Evolutionary conservation across 2,888 invertebrate species (phyloP).

Genomic region (Punctoribates punctum): DNA sequence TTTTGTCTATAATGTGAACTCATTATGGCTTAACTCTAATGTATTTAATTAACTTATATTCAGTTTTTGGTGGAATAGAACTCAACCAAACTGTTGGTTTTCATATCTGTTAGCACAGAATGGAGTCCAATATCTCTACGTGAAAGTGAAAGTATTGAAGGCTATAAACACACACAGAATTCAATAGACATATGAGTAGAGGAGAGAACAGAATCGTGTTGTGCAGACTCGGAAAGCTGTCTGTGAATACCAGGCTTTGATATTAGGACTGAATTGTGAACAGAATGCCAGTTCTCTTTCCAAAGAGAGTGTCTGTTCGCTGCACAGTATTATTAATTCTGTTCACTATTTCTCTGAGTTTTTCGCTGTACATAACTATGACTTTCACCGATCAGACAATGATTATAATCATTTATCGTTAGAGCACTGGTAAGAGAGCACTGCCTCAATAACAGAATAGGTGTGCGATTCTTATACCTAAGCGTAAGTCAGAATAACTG

Average conservation of each 20-base stretch:
- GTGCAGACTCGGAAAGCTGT: no score
- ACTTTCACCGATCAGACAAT: background rate
- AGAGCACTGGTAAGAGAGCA: background rate
- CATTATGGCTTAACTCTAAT: no score
- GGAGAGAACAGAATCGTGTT: background rate
- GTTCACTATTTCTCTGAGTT: background rate
- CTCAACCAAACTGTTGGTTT: no score
- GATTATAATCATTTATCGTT: slow-evolving; percentile 4
- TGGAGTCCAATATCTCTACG: no score
- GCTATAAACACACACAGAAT: background rate
- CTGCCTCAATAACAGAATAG: background rate
- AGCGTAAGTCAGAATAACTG: background rate
- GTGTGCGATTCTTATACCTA: background rate
- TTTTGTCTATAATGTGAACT: no score
- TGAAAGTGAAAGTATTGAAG: slow-evolving; percentile 5
- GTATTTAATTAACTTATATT: no score
- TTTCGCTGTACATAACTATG: slow-evolving; percentile 14
- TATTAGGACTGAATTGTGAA: background rate
- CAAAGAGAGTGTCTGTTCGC: background rate
- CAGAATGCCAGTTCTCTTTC: background rate
- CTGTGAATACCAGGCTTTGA: background rate
- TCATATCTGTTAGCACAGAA: no score
- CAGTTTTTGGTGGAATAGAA: no score
- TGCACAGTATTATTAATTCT: background rate
- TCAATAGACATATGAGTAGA: background rate